A percentile compares a stretch with the other conserved stretches of the same genome.
Conservation (phyloP, 2,888 invertebrate species). For the Drosophila setosimentum region DNA sequence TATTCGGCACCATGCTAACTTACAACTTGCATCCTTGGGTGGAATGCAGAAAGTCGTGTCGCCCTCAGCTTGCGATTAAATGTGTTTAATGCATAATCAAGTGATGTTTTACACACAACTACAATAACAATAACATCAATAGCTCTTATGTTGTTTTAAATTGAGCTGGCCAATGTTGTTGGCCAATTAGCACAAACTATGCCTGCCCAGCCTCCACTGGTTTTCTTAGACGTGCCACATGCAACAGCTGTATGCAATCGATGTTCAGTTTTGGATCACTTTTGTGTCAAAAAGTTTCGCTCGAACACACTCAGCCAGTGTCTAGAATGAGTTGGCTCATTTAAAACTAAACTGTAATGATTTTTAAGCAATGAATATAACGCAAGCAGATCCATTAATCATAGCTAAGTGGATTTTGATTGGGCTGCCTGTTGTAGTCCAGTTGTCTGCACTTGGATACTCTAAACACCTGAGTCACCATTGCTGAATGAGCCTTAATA, state of each 20-base stretch:
- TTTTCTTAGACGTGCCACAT: slow-evolving; percentile 29
- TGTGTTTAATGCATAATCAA: slow-evolving; percentile 67
- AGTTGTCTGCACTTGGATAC: slow-evolving; percentile 1
- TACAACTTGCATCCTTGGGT: background rate
- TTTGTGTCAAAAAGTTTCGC: slow-evolving; percentile 17
- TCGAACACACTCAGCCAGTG: background rate
- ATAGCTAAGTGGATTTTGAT: slow-evolving; percentile 30
- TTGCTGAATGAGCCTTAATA: slow-evolving; percentile 5
- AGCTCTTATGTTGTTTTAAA: slow-evolving; percentile 24
- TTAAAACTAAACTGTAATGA: slow-evolving; percentile 71
- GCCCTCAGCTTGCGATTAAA: slow-evolving; percentile 32
- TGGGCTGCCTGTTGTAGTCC: slow-evolving; percentile 13
- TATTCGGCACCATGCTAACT: too few species aligned
- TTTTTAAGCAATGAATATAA: slow-evolving; percentile 33
- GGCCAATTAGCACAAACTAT: slow-evolving; percentile 59
- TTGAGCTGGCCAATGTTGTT: slow-evolving; percentile 38
- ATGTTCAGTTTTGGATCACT: slow-evolving; percentile 16
- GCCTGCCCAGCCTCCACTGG: background rate
- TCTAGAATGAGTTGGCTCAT: slow-evolving; percentile 57
- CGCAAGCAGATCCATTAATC: slow-evolving; percentile 37
- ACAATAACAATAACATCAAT: slow-evolving; percentile 14
- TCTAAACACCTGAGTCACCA: slow-evolving; percentile 26
- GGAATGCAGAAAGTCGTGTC: slow-evolving; percentile 16
- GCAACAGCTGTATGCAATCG: slow-evolving; percentile 29
- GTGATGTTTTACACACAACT: slow-evolving; percentile 50